A percentile compares a stretch with the other conserved stretches of the same genome.
These are phyloP conservation scores for Hephaestus fuliginosus DNA, from an alignment of 2,797 vertebrate genomes.

Conservation along the genomic window DNA sequence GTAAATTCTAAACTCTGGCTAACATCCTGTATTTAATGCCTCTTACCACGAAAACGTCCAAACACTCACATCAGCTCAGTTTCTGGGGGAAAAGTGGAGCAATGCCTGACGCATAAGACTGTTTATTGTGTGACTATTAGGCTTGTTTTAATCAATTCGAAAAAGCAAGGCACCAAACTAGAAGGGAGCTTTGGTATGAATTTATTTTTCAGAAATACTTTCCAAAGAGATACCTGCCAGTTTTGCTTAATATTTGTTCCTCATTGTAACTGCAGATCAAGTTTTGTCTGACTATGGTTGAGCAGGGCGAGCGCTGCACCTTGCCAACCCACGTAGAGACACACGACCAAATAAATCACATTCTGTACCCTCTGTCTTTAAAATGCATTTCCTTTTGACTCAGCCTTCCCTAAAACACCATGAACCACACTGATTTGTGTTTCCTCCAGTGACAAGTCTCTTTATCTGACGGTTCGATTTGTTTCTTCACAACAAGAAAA, in stretches of 20 bases:
- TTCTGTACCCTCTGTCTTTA: conserved; percentile 17
- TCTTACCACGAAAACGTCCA: background rate
- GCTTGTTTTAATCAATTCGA: background rate
- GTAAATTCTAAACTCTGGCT: background rate
- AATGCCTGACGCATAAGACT: background rate
- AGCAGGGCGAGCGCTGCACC: background rate
- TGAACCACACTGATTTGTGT: conserved; percentile 18
- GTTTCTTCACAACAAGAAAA: conserved; percentile 16
- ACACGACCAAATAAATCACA: conserved; percentile 52
- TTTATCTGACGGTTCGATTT: background rate
- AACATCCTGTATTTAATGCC: background rate
- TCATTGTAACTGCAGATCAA: background rate
- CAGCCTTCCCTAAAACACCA: conserved; percentile 22
- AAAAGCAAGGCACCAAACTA: background rate
- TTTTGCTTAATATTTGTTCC: background rate
- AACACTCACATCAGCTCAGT: background rate
- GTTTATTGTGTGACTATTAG: background rate
- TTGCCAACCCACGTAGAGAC: conserved; percentile 28
- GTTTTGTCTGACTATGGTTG: conserved; percentile 16
- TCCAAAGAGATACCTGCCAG: background rate
- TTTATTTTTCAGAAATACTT: conserved; percentile 5
- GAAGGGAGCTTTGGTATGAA: background rate
- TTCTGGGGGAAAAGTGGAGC: background rate
- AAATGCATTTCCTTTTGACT: conserved; percentile 37
- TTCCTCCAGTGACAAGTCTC: conserved; percentile 1